These are phyloP conservation scores for Myotis pilosus DNA, from an alignment of 2,797 vertebrate genomes.

Conservation along the genomic window DNA sequence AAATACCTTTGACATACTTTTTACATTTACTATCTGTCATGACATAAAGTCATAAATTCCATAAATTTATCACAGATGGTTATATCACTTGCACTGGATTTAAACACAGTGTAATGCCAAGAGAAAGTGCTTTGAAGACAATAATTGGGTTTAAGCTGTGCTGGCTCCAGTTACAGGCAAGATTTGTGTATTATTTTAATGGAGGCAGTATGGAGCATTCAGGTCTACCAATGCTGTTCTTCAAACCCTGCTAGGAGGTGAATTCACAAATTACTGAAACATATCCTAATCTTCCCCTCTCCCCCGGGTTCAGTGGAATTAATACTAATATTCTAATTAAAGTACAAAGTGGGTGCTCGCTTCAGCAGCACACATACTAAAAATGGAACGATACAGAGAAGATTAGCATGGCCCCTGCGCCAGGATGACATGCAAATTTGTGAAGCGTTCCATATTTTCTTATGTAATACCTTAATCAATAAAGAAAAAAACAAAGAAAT, in stretches of 20 bases:
- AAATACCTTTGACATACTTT: background rate
- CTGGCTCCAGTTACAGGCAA: background rate
- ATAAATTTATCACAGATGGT: background rate
- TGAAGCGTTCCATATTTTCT: too few species aligned
- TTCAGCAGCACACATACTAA: too few species aligned
- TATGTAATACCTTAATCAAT: too few species aligned
- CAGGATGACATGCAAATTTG: too few species aligned
- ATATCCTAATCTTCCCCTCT: background rate
- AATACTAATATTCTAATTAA: background rate
- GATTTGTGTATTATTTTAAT: background rate
- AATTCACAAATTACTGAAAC: background rate
- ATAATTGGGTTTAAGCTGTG: background rate
- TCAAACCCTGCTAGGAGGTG: background rate
- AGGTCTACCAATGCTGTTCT: background rate
- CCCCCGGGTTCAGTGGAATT: background rate
- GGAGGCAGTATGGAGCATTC: background rate
- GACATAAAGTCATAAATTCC: background rate
- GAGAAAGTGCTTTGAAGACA: background rate
- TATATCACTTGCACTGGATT: background rate
- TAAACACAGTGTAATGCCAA: background rate
- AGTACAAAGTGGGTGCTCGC: background rate
- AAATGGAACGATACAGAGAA: too few species aligned
- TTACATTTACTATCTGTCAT: background rate
- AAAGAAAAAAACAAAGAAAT: too few species aligned
- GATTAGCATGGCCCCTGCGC: too few species aligned